Evolutionary conservation across 2,888 invertebrate species (phyloP).

Genomic region (Calliscelio sp.): DNA sequence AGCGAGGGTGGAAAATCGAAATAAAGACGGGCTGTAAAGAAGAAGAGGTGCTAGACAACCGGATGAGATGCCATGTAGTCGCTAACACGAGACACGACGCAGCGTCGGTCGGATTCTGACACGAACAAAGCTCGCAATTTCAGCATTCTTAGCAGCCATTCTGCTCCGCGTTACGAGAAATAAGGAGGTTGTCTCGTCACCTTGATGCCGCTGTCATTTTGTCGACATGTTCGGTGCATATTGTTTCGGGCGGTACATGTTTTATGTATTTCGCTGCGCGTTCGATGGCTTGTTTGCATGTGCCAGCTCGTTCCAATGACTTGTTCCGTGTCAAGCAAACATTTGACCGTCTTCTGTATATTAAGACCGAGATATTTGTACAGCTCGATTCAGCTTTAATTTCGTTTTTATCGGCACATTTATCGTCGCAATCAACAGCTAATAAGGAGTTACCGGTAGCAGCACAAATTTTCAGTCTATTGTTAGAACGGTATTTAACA

Average conservation of each 20-base stretch:
- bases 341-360: slow-evolving; percentile 35
- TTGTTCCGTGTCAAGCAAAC: slow-evolving; percentile 54
- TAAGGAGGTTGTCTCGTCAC: slow-evolving; percentile 78
- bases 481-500: no score
- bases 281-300: slow-evolving; percentile 63
- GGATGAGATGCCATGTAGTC: slow-evolving; percentile 64
- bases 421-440: no score
- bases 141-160: slow-evolving; percentile 77
- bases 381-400: slow-evolving; percentile 34
- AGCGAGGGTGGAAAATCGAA: slow-evolving; percentile 43
- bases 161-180: slow-evolving; percentile 78
- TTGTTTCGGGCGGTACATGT: slow-evolving; percentile 60
- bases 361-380: slow-evolving; percentile 37
- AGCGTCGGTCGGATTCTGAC: slow-evolving; percentile 78
- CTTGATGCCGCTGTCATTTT: slow-evolving; percentile 69
- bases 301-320: slow-evolving; percentile 42
- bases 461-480: no score
- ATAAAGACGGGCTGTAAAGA: slow-evolving; percentile 53
- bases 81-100: slow-evolving; percentile 70
- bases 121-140: slow-evolving; percentile 84
- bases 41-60: slow-evolving; percentile 60
- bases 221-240: slow-evolving; percentile 53
- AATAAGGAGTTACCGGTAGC: no score
- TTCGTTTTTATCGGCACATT: slow-evolving; percentile 23
- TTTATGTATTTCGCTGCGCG: slow-evolving; percentile 53